A percentile compares a stretch with the other conserved stretches of the same genome.
phyloP scores from a whole-genome alignment of 2,113 vertebrate genomes.

The Litocranius walleri region DNA sequence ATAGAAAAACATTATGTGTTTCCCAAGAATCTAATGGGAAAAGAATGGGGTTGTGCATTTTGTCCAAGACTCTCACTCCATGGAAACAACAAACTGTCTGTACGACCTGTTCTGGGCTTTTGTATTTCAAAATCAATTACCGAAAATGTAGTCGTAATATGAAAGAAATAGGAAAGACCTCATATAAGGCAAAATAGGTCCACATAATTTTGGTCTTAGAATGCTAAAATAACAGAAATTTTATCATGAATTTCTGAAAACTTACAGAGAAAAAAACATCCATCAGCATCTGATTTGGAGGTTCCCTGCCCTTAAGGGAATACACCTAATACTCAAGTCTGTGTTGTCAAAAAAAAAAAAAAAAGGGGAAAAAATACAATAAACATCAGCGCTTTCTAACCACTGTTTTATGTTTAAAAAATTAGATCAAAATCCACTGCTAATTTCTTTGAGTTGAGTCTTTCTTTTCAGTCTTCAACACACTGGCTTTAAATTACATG shows the following conservation, averaged over 20 bases:
- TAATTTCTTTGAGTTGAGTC: background rate
- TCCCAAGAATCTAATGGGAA: conserved; percentile 38
- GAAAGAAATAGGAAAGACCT: background rate
- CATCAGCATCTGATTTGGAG: background rate
- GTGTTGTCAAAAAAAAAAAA: conserved; percentile 6
- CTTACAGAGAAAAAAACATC: background rate
- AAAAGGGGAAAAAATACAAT: background rate
- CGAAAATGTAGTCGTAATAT: background rate
- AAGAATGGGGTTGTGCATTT: conserved; percentile 39
- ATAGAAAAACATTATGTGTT: conserved; percentile 8
- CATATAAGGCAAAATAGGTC: background rate
- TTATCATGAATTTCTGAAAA: background rate
- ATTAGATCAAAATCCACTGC: background rate
- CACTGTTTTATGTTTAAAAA: background rate
- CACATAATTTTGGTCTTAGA: background rate
- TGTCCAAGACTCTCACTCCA: conserved; percentile 43
- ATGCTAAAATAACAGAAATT: background rate
- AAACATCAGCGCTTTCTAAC: background rate
- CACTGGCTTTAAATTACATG: background rate
- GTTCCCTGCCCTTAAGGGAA: background rate
- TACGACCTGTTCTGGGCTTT: conserved; percentile 45
- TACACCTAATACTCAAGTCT: background rate
- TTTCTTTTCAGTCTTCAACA: background rate
- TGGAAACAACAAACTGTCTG: conserved; percentile 33
- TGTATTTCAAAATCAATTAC: conserved; percentile 50